Base-by-base conservation (phyloP, 2,888 invertebrate species). In the Hedya salicella region DNA sequence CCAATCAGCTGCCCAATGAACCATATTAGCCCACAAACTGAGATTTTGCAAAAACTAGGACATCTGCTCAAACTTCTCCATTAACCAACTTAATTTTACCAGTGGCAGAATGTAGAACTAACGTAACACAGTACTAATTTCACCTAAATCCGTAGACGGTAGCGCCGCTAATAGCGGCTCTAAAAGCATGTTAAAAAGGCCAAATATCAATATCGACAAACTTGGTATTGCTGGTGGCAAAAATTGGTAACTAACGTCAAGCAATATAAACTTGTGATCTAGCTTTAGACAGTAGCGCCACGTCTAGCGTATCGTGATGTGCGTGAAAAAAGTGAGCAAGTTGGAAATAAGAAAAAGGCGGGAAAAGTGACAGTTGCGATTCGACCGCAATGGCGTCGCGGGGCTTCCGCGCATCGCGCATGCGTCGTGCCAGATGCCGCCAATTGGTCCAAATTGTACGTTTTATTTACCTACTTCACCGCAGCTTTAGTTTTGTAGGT, bases 291-390 rank as follows among this genome's bases (percentile, higher is more conserved):
- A 57, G 17, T 44, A 42, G 52, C 52, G 59, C 59, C 49, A 46
- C 17, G 17, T 16, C 32, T n/a, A 46, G 30, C 32, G 19, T n/a
- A 3, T 8, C 0, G 44, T 16, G 8, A 42, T 50, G 25, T 0
- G 30, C 19, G 16, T 13, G 42, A 30, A 39, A 48, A 48, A 72
- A 68, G 60, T 59, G 25, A 73, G 71, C 77, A 79, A 78, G 67
- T 76, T 75, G 56, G 52, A 72, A 73, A 76, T 68, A 78, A 78
- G 74, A 79, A 78, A 80, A 82, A 82, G 75, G 81, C 80, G 80
- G 79, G 77, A 81, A 82, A 83, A 81, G 75, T 88, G 84, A 85
- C 89, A 90, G 89, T 88, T 90, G 89, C 74, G 78, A 87, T 73
- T 85, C 79, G 78, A 84, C 80, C 81, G 79, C 81, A 80, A 79